Percentiles rank a stretch among this genome's conserved stretches.
These are phyloP conservation scores for Vandiemenella viatica DNA, from an alignment of 2,888 invertebrate genomes.

Conservation along the genomic window DNA sequence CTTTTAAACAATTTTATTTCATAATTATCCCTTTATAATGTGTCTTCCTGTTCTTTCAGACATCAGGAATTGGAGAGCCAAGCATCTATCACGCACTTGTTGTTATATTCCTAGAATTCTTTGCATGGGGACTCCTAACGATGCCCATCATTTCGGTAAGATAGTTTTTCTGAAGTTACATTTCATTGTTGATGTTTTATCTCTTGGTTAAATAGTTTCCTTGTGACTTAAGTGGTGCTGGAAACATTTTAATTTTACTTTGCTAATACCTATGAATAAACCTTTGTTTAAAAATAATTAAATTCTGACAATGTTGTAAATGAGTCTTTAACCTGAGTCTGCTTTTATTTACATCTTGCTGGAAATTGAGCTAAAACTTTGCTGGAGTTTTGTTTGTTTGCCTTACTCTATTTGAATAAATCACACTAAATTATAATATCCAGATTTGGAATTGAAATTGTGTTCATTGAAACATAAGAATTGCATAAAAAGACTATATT, in stretches of 20 bases:
- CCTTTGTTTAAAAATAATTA: not conserved
- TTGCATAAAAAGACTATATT: too few relatives aligned
- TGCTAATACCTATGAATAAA: too few relatives aligned
- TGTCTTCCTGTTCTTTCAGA: slow-evolving; percentile 39
- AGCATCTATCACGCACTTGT: slow-evolving; percentile 97
- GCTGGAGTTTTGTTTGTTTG: too few relatives aligned
- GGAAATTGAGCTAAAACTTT: too few relatives aligned
- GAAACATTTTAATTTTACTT: too few relatives aligned
- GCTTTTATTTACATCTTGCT: too few relatives aligned
- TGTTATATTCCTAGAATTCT: slow-evolving; percentile 99
- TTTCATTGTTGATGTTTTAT: not conserved
- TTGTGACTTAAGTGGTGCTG: too few relatives aligned
- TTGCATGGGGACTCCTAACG: slow-evolving; percentile 97
- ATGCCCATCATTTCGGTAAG: slow-evolving; percentile 86
- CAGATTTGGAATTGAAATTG: too few relatives aligned
- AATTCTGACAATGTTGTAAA: not conserved
- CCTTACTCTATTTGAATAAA: too few relatives aligned
- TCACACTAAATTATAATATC: too few relatives aligned
- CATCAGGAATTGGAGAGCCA: slow-evolving; percentile 80
- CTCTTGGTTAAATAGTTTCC: not conserved
- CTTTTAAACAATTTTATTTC: not conserved
- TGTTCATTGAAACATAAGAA: too few relatives aligned
- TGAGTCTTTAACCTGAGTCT: not conserved
- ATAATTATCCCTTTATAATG: not conserved
- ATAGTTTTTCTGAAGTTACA: slow-evolving; percentile 12